Conservation (phyloP, 92 coral and sea anemone genomes). For the Zoanthus gigantus region DNA sequence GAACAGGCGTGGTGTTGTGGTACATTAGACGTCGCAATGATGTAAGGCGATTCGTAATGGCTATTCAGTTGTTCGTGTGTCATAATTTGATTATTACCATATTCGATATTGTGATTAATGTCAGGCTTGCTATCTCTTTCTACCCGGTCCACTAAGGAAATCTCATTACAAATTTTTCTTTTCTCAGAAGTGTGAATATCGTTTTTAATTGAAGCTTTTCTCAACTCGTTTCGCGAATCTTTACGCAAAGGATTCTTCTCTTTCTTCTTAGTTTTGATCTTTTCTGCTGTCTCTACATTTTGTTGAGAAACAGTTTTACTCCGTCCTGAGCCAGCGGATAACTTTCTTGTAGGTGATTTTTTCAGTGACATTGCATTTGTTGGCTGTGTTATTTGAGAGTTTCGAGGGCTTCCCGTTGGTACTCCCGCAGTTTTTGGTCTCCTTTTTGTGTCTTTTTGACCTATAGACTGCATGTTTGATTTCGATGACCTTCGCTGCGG, state of each 20-base stretch:
- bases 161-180: neutral
- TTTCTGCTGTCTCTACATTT: neutral
- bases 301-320: constrained; percentile 10
- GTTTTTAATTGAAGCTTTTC: neutral
- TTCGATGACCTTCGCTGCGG: constrained; percentile 26
- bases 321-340: constrained; percentile 7
- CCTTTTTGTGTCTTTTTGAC: neutral
- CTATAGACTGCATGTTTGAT: neutral
- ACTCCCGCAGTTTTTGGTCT: constrained; percentile 24
- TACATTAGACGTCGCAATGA: neutral
- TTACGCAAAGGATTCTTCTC: neutral
- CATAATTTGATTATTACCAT: neutral
- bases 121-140: neutral
- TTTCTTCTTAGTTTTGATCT: neutral
- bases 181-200: neutral
- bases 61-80: neutral
- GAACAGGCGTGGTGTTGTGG: constrained; percentile 12
- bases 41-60: neutral
- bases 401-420: constrained; percentile 18
- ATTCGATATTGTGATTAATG: constrained; percentile 16
- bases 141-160: neutral
- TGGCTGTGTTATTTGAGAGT: constrained; percentile 1
- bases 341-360: constrained; percentile 4
- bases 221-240: constrained; percentile 15
- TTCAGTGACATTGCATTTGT: constrained; percentile 6